A percentile compares a stretch with the other conserved stretches of the same genome.
Conservation (phyloP, 2,797 vertebrate species). For the Cirrhinus molitorella region DNA sequence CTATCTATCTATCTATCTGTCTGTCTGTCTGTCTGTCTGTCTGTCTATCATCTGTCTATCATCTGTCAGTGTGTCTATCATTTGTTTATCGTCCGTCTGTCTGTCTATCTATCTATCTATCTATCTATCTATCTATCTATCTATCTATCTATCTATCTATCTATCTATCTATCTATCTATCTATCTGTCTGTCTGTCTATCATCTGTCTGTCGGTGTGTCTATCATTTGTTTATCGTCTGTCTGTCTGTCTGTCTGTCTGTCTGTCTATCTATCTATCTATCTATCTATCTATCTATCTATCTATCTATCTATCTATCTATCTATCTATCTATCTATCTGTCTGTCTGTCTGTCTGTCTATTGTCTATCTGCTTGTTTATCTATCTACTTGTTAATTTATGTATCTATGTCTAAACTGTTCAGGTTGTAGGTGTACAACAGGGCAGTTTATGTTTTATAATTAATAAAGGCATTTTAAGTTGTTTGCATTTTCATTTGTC, state of each 20-base stretch:
- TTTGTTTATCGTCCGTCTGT: neutral
- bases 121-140: neutral
- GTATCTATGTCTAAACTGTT: neutral
- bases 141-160: fast-evolving
- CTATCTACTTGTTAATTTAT: fast-evolving
- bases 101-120: neutral
- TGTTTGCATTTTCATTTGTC: neutral
- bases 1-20: neutral
- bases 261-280: neutral
- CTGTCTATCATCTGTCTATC: fast-evolving
- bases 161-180: neutral
- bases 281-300: neutral
- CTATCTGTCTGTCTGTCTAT: neutral
- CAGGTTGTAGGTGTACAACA: neutral
- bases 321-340: neutral
- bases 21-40: neutral
- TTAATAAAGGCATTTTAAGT: neutral
- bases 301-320: neutral
- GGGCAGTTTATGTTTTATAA: neutral
- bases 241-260: neutral
- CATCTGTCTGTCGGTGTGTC: neutral
- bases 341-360: neutral
- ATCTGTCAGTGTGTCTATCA: neutral
- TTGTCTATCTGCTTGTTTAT: neutral
- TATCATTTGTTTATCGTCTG: no score